Conservation (phyloP, 1,140 invertebrate genomes). For the Bicyclus anynana region DNA sequence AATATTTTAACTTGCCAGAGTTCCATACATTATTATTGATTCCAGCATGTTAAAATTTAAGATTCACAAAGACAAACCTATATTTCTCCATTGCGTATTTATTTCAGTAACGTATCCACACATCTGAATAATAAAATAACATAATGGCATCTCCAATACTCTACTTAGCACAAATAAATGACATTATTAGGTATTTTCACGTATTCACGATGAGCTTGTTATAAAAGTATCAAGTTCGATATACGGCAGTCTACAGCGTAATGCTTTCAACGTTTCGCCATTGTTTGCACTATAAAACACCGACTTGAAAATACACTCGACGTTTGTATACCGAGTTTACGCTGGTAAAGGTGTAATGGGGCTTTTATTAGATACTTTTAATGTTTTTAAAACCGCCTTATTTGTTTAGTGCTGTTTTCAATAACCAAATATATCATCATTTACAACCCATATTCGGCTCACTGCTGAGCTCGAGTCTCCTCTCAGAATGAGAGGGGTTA, state of each 20-base stretch:
- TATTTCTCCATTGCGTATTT: no score
- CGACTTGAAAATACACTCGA: constrained; percentile 21
- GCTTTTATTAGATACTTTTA: not conserved
- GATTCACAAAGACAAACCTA: no score
- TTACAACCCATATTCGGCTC: no score
- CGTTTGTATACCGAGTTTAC: constrained; percentile 5
- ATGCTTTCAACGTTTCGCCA: constrained; percentile 25
- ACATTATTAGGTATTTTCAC: constrained; percentile 20
- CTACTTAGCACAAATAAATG: constrained; percentile 11
- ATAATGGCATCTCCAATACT: not conserved
- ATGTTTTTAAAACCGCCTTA: not conserved
- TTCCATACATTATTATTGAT: no score
- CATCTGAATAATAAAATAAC: constrained; percentile 8
- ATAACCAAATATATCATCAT: no score
- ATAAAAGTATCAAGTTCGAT: constrained; percentile 28
- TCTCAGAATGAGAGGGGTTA: no score
- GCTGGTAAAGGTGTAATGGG: not conserved
- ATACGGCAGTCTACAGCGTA: constrained; percentile 19
- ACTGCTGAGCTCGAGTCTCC: no score
- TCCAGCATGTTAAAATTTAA: no score
- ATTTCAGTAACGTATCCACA: not conserved
- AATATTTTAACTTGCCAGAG: no score
- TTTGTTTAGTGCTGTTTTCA: no score
- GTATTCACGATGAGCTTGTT: constrained; percentile 23
- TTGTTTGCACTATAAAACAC: constrained; percentile 27